Conservation (phyloP, 2,888 invertebrate species). For the Campoletis raptor region DNA sequence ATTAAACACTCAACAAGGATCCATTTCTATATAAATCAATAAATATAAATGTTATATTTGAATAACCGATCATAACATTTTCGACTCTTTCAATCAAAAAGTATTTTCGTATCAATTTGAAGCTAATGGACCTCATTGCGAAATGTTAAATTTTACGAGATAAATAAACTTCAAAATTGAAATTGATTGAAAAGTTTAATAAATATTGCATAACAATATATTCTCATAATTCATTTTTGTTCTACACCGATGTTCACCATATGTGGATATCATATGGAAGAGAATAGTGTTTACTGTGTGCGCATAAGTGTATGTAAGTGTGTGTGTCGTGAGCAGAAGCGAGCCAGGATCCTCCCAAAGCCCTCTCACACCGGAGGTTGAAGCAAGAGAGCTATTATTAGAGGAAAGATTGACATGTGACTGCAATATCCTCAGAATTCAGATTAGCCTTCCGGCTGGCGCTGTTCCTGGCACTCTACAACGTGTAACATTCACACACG, state of each 20-base stretch:
- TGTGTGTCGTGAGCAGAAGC: slow-evolving; percentile 21
- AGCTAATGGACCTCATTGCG: not conserved
- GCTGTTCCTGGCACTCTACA: slow-evolving; percentile 60
- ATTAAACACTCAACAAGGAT: not conserved
- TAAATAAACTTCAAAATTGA: not conserved
- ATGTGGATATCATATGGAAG: slow-evolving; percentile 2
- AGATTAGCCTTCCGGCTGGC: slow-evolving; percentile 72
- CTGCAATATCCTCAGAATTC: slow-evolving; percentile 73
- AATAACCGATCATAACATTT: not conserved
- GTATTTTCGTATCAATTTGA: not conserved
- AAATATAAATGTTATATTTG: not conserved
- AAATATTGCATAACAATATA: not conserved
- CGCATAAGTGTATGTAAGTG: not conserved
- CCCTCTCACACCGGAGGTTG: slow-evolving; percentile 14
- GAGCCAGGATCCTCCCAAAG: slow-evolving; percentile 24
- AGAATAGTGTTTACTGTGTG: not conserved
- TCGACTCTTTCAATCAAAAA: not conserved
- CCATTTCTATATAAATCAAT: not conserved
- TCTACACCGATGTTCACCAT: not conserved
- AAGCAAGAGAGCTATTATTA: slow-evolving; percentile 69
- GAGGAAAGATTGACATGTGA: slow-evolving; percentile 73
- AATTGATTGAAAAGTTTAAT: not conserved
- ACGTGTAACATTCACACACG: slow-evolving; percentile 35
- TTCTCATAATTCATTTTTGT: not conserved
- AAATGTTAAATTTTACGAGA: not conserved